Evolutionary conservation across 1,140 invertebrate species (phyloP).

Genomic region (Phortica variegata): DNA sequence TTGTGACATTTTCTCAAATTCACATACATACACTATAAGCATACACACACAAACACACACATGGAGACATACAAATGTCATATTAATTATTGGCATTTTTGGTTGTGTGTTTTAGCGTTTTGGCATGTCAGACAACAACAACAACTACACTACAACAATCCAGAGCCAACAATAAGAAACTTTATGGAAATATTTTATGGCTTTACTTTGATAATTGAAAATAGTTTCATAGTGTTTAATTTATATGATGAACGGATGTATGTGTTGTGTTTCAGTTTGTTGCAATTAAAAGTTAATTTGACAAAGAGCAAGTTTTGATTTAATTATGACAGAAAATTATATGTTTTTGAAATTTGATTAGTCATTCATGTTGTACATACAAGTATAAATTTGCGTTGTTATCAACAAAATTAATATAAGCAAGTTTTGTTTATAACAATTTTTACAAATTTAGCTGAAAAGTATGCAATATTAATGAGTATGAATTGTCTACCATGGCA

Average conservation of each 20-base stretch:
- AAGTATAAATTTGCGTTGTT: no score
- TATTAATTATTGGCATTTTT: conserved; percentile 54
- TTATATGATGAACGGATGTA: conserved; percentile 28
- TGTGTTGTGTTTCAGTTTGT: conserved; percentile 43
- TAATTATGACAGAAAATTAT: conserved; percentile 42
- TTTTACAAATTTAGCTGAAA: neutral
- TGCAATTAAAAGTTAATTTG: conserved; percentile 53
- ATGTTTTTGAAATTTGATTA: conserved; percentile 44
- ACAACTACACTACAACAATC: conserved; percentile 30
- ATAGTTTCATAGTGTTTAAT: conserved; percentile 18
- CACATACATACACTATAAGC: no score
- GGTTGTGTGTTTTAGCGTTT: conserved; percentile 38
- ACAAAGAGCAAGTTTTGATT: conserved; percentile 51
- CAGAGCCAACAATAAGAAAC: conserved; percentile 27
- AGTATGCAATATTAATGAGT: neutral
- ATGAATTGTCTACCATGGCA: neutral
- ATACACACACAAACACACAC: conserved; percentile 20
- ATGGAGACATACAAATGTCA: conserved; percentile 44
- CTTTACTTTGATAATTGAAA: conserved; percentile 5
- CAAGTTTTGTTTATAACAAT: conserved; percentile 7
- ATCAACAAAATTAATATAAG: conserved; percentile 17
- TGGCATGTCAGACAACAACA: conserved; percentile 21
- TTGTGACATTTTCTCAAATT: neutral
- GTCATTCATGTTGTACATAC: no score
- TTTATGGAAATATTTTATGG: conserved; percentile 22